Conservation (phyloP, 2,797 vertebrate genomes). For the Euphonia xanthogaster region DNA sequence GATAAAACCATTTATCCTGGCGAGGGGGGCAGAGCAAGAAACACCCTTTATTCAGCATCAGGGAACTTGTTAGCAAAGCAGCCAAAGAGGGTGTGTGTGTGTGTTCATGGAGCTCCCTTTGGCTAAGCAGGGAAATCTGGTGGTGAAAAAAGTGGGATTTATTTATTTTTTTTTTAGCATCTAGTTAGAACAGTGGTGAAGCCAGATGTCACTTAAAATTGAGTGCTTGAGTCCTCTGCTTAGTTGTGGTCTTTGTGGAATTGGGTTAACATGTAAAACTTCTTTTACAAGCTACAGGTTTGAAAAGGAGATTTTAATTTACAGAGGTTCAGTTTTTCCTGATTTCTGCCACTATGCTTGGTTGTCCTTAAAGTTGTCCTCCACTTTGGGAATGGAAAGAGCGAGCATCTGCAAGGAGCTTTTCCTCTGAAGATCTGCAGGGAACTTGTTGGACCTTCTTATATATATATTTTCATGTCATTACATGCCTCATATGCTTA, state of each 20-base stretch:
- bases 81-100: not conserved
- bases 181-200: not conserved
- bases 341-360: not conserved
- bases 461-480: not conserved
- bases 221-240: not conserved
- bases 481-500: conserved; percentile 18
- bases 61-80: not conserved
- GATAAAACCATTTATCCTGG: not conserved
- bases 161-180: not conserved
- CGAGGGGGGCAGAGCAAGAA: not conserved
- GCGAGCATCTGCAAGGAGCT: not conserved
- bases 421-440: not conserved
- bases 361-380: not conserved
- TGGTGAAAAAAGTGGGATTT: not conserved
- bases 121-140: not conserved
- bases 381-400: not conserved
- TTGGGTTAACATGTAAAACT: not conserved
- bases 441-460: not conserved
- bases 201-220: not conserved
- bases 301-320: not conserved
- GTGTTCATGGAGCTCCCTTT: not conserved
- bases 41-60: rapidly evolving
- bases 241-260: not conserved
- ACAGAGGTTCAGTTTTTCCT: not conserved
- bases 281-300: not conserved